Percentiles rank a stretch among this genome's conserved stretches.
Evolutionary conservation across 2,113 vertebrate species (phyloP).

Genomic region (Cavia aperea): DNA sequence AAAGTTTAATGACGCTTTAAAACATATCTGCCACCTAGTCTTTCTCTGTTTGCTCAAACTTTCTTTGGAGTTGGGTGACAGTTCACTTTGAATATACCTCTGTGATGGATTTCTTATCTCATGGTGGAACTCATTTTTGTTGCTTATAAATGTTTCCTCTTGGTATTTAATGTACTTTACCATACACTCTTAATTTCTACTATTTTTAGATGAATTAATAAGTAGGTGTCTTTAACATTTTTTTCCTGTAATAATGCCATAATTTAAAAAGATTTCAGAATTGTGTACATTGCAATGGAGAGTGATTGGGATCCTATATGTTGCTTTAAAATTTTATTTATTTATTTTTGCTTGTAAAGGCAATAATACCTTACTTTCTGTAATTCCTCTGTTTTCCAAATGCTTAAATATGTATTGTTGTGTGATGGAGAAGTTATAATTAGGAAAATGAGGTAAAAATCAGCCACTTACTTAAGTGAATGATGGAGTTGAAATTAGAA

Average conservation of each 20-base stretch:
- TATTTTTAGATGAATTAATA: background rate
- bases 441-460: background rate
- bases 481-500: background rate
- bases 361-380: background rate
- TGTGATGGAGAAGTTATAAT: background rate
- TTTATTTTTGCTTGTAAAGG: background rate
- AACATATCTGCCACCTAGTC: background rate
- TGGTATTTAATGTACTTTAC: background rate
- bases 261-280: conserved; percentile 12
- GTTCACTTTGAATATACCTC: background rate
- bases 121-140: background rate
- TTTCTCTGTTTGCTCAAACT: background rate
- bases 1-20: background rate
- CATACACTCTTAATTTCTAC: background rate
- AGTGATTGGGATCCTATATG: background rate
- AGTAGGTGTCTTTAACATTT: background rate
- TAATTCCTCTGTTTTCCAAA: background rate
- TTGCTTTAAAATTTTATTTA: background rate
- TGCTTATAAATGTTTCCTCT: background rate
- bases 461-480: background rate
- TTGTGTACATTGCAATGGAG: background rate
- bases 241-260: background rate
- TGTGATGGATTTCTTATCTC: background rate
- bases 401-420: background rate
- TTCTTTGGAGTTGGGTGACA: background rate